These are phyloP conservation scores for Nomada goodeniana DNA, from an alignment of 2,888 invertebrate species.

Conservation along the genomic window DNA sequence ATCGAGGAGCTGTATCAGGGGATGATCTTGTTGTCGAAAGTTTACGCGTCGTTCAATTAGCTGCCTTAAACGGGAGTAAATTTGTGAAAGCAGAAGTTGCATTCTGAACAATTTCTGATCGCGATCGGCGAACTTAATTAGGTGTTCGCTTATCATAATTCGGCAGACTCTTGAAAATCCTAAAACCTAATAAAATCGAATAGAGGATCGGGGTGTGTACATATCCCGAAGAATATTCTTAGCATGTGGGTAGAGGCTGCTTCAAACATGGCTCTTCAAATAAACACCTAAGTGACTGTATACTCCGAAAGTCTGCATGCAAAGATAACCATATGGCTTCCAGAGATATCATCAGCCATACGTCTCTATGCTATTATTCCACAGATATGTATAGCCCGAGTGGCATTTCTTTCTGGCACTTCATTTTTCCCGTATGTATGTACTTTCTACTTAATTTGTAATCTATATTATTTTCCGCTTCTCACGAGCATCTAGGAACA, in stretches of 20 bases:
- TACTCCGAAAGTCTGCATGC: constrained; percentile 77
- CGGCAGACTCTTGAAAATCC: constrained; percentile 72
- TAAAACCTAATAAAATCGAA: constrained; percentile 84
- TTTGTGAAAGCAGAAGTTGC: background rate
- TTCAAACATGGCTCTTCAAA: constrained; percentile 80
- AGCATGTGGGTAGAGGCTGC: constrained; percentile 77
- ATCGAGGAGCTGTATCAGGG: constrained; percentile 79
- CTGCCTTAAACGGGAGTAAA: background rate
- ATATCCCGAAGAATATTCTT: constrained; percentile 79
- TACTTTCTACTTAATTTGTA: background rate
- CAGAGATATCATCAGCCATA: constrained; percentile 73
- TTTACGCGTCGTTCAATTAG: constrained; percentile 70
- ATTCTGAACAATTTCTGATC: background rate
- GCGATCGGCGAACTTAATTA: constrained; percentile 37
- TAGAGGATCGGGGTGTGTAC: constrained; percentile 79
- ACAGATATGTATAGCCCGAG: constrained; percentile 46
- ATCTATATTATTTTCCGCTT: background rate
- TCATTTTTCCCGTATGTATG: background rate
- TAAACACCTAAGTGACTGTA: constrained; percentile 81
- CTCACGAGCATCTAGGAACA: too few relatives aligned
- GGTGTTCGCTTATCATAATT: constrained; percentile 58
- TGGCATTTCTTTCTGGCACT: constrained; percentile 25
- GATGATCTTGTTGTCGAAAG: constrained; percentile 80
- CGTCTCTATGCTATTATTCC: constrained; percentile 63
- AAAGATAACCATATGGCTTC: constrained; percentile 83